phyloP scores from a whole-genome alignment of 2,888 invertebrate species.

The Sycophila texana region DNA sequence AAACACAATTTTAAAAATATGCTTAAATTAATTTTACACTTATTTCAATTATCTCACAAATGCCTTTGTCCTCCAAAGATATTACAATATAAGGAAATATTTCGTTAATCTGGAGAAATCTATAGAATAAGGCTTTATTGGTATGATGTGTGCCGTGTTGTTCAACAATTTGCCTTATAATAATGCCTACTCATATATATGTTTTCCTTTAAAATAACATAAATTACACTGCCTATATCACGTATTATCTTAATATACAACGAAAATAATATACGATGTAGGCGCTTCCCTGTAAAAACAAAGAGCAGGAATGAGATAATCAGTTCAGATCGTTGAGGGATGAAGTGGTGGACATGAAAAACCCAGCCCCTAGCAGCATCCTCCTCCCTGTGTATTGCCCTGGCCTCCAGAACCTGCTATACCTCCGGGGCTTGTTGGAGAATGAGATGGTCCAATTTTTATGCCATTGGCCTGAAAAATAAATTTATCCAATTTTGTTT shows the following conservation, averaged over 20 bases:
- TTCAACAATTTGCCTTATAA: slow-evolving; percentile 63
- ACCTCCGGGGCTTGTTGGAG: slow-evolving; percentile 88
- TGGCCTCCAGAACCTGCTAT: slow-evolving; percentile 88
- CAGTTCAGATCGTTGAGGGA: slow-evolving; percentile 70
- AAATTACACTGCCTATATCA: slow-evolving; percentile 51
- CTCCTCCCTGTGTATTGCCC: slow-evolving; percentile 89
- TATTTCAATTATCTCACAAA: slow-evolving; percentile 49
- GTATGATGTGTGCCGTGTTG: slow-evolving; percentile 54
- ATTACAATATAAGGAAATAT: slow-evolving; percentile 27
- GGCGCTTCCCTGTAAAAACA: slow-evolving; percentile 52
- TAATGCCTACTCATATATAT: slow-evolving; percentile 58
- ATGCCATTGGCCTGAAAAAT: slow-evolving; percentile 96
- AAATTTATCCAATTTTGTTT: not conserved
- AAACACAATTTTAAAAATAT: slow-evolving; percentile 36
- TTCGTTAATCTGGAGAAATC: slow-evolving; percentile 57
- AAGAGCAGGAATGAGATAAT: slow-evolving; percentile 59
- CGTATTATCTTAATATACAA: slow-evolving; percentile 47
- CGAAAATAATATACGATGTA: slow-evolving; percentile 47
- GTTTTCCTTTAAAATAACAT: slow-evolving; percentile 45
- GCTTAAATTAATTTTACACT: slow-evolving; percentile 39
- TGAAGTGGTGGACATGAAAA: slow-evolving; percentile 71
- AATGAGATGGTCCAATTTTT: slow-evolving; percentile 99
- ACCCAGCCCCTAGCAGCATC: slow-evolving; percentile 87
- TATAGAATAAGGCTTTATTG: slow-evolving; percentile 65
- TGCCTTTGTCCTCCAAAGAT: slow-evolving; percentile 37